Evolutionary conservation across 1,140 invertebrate genomes (phyloP).

Genomic region (Drosophila albomicans): DNA sequence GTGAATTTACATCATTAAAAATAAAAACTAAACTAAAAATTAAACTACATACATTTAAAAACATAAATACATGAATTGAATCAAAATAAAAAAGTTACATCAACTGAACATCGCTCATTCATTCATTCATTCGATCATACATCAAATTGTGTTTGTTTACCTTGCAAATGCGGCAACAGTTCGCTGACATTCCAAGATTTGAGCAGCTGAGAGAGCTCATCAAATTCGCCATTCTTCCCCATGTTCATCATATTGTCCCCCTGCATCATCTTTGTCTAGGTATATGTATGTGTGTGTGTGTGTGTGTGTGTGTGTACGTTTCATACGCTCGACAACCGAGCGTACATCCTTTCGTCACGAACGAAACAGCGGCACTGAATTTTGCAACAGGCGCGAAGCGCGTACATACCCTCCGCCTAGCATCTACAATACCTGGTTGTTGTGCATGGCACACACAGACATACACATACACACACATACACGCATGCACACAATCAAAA

Average conservation of each 20-base stretch:
- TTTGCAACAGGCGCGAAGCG: constrained; percentile 74
- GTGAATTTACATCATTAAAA: too few species aligned
- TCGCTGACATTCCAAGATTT: constrained; percentile 70
- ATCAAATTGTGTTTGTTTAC: constrained; percentile 44
- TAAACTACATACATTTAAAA: too few species aligned
- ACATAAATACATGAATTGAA: too few species aligned
- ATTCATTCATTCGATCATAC: too few species aligned
- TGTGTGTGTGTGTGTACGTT: constrained; percentile 40
- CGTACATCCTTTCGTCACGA: constrained; percentile 81
- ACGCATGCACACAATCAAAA: constrained; percentile 1
- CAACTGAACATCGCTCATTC: neutral
- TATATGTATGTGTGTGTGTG: neutral
- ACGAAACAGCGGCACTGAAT: constrained; percentile 72
- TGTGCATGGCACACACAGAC: constrained; percentile 35
- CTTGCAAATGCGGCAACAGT: constrained; percentile 70
- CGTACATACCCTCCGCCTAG: constrained; percentile 46
- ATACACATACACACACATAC: constrained; percentile 28
- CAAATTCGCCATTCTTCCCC: constrained; percentile 51
- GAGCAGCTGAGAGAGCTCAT: constrained; percentile 64
- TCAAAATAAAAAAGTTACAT: neutral
- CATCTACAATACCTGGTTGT: constrained; percentile 19
- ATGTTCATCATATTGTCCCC: constrained; percentile 3
- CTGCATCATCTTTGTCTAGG: neutral
- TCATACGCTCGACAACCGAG: constrained; percentile 63
- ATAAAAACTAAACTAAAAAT: too few species aligned